Evolutionary conservation across 2,888 invertebrate species (phyloP).

Genomic region (Acrobasis suavella): DNA sequence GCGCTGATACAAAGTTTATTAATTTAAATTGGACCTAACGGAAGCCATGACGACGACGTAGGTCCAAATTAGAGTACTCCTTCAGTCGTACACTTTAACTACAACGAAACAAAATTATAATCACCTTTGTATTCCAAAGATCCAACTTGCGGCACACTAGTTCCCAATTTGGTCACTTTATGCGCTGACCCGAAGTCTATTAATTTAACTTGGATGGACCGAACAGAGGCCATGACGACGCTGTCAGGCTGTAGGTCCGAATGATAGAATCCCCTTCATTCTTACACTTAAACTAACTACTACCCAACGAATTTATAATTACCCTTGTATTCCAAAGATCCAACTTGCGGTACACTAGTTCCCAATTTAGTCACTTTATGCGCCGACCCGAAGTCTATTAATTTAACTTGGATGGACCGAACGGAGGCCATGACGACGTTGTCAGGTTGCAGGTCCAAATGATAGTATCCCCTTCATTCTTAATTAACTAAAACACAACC

Average conservation of each 20-base stretch:
- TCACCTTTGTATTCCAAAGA: slow-evolving; percentile 80
- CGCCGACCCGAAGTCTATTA: slow-evolving; percentile 96
- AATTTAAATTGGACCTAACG: slow-evolving; percentile 90
- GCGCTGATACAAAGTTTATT: slow-evolving; percentile 96
- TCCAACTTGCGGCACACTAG: slow-evolving; percentile 86
- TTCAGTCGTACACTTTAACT: too few relatives aligned
- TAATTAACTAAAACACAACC: too few relatives aligned
- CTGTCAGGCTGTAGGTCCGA: slow-evolving; percentile 97
- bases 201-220: slow-evolving; percentile 93
- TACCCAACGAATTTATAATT: slow-evolving; percentile 25
- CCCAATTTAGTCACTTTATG: slow-evolving; percentile 91
- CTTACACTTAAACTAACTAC: too few relatives aligned
- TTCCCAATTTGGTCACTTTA: slow-evolving; percentile 90
- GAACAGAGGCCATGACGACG: slow-evolving; percentile 93
- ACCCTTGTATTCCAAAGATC: slow-evolving; percentile 90
- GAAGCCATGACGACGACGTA: slow-evolving; percentile 95
- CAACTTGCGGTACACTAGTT: slow-evolving; percentile 85
- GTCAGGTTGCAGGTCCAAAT: slow-evolving; percentile 95
- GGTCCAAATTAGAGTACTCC: slow-evolving; percentile 92
- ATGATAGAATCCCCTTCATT: slow-evolving; percentile 87
- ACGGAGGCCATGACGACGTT: slow-evolving; percentile 96
- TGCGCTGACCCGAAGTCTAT: slow-evolving; percentile 96
- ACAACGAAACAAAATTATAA: too few relatives aligned
- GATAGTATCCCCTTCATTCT: slow-evolving; percentile 93
- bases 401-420: slow-evolving; percentile 91